Base-by-base conservation (phyloP, 2,888 invertebrate species). In the Eristalis arbustorum region DNA sequence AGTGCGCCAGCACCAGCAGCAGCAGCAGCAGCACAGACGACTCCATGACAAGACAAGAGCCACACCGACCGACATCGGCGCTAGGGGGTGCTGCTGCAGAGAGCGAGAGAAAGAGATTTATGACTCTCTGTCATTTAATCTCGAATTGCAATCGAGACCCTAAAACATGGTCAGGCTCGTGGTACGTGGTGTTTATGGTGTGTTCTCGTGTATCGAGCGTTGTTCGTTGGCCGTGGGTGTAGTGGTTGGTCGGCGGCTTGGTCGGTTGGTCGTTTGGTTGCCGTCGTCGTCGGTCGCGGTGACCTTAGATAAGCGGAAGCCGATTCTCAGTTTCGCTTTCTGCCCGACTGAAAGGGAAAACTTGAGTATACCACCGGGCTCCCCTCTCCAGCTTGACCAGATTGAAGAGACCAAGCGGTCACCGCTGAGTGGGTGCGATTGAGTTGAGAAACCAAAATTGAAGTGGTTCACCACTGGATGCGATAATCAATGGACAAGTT, bases 221-320 rank as follows among this genome's bases (percentile, higher is more conserved):
- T 31, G 8, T 1, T 34, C 11, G 10, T 13, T 37, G 1, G 2
- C 13, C 13, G 37, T 49, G 49, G 3, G 18, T 49, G 1, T 49
- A 28, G 25, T 25, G 31, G 31, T 31, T 31, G 31, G 31, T 31
- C 10, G 31, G 8, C 8, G 18, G 18, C 18, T 8, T 8, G 18
- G 8, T 49, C 22, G 10, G 1, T 34, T 22, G 23, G 40, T 22
- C 18, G 64, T 14, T 42, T n/a, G n/a, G 31, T 34, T 31, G 28
- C n/a, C 6, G 31, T 66, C 40, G 37, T 57, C n/a, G 61, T 68
- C 61, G 42, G 67, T 56, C n/a, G 62, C 62, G 25, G 68, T 76
- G 76, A 69, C 68, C 76, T 76, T 69, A 68, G 68, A 76, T 76
- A 77, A 71, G 63, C 77, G 63, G 69, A 71, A 69, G 77, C 69